Evolutionary conservation across 1,140 invertebrate genomes (phyloP), one percentile per base, ranked within the genome.

Genomic region (Aphaenogaster ashmeadi): DNA sequence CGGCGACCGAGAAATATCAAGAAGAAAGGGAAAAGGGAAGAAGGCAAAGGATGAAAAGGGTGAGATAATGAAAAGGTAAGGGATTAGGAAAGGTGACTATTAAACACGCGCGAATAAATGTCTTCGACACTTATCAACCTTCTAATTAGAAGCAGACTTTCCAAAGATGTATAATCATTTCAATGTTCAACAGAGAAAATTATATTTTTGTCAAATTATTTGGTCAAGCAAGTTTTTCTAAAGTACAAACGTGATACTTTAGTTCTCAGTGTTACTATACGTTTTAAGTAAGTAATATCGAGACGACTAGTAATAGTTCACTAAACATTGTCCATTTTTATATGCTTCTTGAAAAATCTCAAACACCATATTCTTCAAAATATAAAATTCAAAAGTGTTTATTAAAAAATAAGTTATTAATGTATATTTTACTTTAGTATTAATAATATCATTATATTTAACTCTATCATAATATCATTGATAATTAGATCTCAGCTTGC

Each of bases 131-230:
- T 36, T 80, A 54, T 71, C 15, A 54, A 71, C 11, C 50, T 50
- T 62, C 3, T 13, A 60, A 78, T 64, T 47, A 78, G 18, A 0
- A 78, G 13, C 3, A 9, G 5, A 5, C 33, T 81, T 81, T 21
- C n/a, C 4, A 5, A 44, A 52, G 9, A 15, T 67, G 15, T 56
- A 44, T 21, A 80, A 81, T 56, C n/a, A 81, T 71, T 11, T 56
- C 8, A 3, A 54, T 81, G 56, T 81, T 69, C 18, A 13, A 71
- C n/a, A 71, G 4, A 71, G 15, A 33, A 71, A 81, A 81, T 71
- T 9, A 66, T 21, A 44, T 15, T 58, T 44, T 33, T 41, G 15
- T 78, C 33, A 6, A 18, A 44, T 44, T 78, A 62, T 41, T 21
- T 11, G 0, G 2, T 13, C 8, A 41, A 4, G 9, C 27, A 1